A percentile compares a stretch with the other conserved stretches of the same genome.
phyloP scores from a whole-genome alignment of 1,140 invertebrate species.

The Heterodera schachtii region DNA sequence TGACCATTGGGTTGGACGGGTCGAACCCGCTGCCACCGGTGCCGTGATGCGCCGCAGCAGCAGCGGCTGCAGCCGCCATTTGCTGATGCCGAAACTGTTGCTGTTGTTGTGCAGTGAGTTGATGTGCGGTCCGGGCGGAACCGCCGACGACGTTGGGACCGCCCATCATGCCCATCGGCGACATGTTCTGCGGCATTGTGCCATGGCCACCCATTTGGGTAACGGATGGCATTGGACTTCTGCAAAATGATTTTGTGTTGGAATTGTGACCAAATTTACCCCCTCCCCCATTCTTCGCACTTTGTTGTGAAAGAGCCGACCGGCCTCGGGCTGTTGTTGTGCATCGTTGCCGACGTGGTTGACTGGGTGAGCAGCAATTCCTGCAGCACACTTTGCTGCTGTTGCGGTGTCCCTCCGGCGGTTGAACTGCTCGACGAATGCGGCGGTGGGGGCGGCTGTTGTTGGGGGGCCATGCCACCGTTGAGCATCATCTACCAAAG shows the following conservation, averaged over 20 bases:
- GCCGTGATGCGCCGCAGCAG: background rate
- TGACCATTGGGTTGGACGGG: background rate
- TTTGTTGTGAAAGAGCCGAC: conserved; percentile 11
- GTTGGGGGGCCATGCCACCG: background rate
- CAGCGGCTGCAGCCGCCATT: background rate
- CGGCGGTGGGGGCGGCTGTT: conserved; percentile 10
- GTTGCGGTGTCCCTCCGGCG: background rate
- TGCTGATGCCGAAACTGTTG: background rate
- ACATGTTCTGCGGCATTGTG: background rate
- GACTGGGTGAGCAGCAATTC: conserved; percentile 16
- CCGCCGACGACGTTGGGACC: background rate
- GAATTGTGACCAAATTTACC: no score
- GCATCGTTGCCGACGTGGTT: conserved; percentile 18
- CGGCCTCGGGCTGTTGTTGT: conserved; percentile 4
- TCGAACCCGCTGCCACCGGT: background rate
- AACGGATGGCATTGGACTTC: conserved; percentile 14
- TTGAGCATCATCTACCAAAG: background rate
- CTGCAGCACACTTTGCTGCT: conserved; percentile 14
- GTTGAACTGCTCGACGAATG: background rate
- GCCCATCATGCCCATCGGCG: background rate
- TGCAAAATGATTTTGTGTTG: background rate
- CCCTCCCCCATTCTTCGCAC: background rate
- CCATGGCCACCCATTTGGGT: background rate
- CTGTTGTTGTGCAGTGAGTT: background rate
- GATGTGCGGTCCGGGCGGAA: background rate